These are phyloP conservation scores for Myripristis jacobus DNA, from an alignment of 2,797 vertebrate species.

Conservation along the genomic window DNA sequence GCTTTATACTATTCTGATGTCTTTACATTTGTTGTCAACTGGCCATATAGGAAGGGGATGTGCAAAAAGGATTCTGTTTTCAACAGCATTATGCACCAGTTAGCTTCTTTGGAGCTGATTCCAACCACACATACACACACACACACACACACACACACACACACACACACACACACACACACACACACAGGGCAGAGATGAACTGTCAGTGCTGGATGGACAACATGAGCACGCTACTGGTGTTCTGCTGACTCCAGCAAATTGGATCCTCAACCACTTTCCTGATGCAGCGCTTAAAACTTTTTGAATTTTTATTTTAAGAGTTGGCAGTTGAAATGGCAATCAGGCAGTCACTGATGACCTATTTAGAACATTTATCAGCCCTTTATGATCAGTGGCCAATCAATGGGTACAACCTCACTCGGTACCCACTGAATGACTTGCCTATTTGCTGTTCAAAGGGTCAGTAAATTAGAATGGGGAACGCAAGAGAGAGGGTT, in stretches of 20 bases:
- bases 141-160: no score
- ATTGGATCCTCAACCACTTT: no score
- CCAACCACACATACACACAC: no score
- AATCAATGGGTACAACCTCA: conserved; percentile 6
- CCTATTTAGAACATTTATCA: conserved; percentile 13
- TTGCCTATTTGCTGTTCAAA: conserved; percentile 23
- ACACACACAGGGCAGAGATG: no score
- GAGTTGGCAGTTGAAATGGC: no score
- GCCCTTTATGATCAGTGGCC: conserved; percentile 5
- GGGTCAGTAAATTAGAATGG: conserved; percentile 21
- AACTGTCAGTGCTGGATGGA: no score
- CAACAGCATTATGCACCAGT: not conserved
- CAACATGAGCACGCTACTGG: no score
- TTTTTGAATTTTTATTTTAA: no score
- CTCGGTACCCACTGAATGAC: conserved; percentile 20
- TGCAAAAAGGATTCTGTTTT: not conserved
- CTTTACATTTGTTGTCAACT: not conserved
- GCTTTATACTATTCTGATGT: not conserved
- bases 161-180: no score
- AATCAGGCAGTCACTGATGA: not conserved
- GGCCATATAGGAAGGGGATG: not conserved
- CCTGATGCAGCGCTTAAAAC: no score
- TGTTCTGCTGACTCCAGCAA: no score
- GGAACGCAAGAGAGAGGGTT: conserved; percentile 11
- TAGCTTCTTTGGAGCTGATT: not conserved